Evolutionary conservation across 2,113 vertebrate genomes (phyloP).

Genomic region (Ranitomeya imitator): DNA sequence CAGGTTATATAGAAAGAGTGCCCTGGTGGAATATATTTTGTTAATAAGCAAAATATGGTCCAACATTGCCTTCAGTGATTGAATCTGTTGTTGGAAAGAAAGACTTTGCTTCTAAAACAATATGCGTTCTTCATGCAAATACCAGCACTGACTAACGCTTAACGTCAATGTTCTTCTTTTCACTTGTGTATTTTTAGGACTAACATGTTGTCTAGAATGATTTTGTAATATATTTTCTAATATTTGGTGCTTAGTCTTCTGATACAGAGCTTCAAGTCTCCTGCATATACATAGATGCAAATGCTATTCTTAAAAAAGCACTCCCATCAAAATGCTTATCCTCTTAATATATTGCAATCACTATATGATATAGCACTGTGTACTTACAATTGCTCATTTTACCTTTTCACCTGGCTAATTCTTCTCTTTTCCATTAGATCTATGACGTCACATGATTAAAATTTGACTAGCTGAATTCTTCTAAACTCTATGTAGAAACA

Average conservation of each 20-base stretch:
- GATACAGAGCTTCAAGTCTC: background rate
- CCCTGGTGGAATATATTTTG: constrained; percentile 35
- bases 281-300: background rate
- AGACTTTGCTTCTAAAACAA: background rate
- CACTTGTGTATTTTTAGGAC: background rate
- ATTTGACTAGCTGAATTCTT: too few relatives aligned
- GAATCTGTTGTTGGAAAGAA: background rate
- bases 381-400: too few relatives aligned
- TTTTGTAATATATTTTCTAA: background rate
- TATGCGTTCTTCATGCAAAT: background rate
- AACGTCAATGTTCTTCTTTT: background rate
- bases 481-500: too few relatives aligned
- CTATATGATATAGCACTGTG: too few relatives aligned
- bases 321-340: too few relatives aligned
- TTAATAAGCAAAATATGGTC: constrained; percentile 33
- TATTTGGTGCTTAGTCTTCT: background rate
- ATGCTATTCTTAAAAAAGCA: too few relatives aligned
- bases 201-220: background rate
- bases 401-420: too few relatives aligned
- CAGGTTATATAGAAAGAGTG: constrained; percentile 4
- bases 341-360: too few relatives aligned
- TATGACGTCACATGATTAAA: too few relatives aligned
- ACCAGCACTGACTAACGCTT: background rate
- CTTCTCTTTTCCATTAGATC: too few relatives aligned
- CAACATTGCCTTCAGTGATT: constrained; percentile 20